phyloP scores from a whole-genome alignment of 2,797 vertebrate species.

The Takifugu rubripes region DNA sequence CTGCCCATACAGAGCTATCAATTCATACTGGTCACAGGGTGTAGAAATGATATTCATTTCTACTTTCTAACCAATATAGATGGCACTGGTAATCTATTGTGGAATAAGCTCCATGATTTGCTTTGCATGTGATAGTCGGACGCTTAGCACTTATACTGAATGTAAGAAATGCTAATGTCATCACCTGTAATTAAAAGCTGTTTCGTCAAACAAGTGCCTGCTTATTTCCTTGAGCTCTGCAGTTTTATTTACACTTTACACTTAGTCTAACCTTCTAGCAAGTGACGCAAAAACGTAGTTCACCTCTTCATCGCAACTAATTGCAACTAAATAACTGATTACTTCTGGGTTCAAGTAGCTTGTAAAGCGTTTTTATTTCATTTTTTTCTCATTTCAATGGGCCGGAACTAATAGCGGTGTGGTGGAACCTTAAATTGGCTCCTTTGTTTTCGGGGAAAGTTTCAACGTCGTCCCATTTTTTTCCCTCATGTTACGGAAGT shows the following conservation, averaged over 20 bases:
- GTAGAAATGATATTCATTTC: slow-evolving; percentile 65
- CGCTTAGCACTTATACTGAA: slow-evolving; percentile 62
- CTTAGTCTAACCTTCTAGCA: too few species aligned
- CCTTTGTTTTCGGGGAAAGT: slow-evolving; percentile 5
- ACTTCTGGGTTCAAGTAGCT: too few species aligned
- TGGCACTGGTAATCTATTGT: slow-evolving; percentile 44
- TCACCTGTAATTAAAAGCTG: slow-evolving; percentile 72
- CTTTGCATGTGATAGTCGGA: slow-evolving; percentile 68
- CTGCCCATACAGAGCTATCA: slow-evolving; percentile 29
- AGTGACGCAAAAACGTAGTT: too few species aligned
- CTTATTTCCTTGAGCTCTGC: background rate
- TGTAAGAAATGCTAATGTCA: slow-evolving; percentile 68
- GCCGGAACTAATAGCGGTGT: background rate
- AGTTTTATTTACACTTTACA: too few species aligned
- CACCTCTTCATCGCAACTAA: too few species aligned
- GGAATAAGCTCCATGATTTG: slow-evolving; percentile 63
- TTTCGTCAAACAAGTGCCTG: slow-evolving; percentile 55
- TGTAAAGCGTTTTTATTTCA: too few species aligned
- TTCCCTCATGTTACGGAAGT: slow-evolving; percentile 6
- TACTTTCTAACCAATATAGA: slow-evolving; percentile 50
- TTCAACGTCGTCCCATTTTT: background rate
- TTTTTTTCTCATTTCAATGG: background rate
- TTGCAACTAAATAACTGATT: too few species aligned
- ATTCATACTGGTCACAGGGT: slow-evolving; percentile 35
- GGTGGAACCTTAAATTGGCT: slow-evolving; percentile 28